Evolutionary conservation across 2,888 invertebrate species (phyloP).

Genomic region (Ennomos quercinarius): DNA sequence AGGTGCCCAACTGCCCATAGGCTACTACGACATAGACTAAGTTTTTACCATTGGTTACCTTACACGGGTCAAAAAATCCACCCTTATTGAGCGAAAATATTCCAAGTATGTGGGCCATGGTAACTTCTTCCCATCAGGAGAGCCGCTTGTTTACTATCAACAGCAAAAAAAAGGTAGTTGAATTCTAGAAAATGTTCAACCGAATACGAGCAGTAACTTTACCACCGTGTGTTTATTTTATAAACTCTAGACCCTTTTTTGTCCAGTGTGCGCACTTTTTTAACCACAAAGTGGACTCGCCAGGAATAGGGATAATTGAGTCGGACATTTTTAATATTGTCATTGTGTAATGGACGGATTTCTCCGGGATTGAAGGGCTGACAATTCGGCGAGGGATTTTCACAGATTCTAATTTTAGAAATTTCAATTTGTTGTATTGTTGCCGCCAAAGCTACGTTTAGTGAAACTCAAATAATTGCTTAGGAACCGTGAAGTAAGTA

Average conservation of each 20-base stretch:
- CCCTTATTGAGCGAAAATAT: too few relatives aligned
- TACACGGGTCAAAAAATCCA: too few relatives aligned
- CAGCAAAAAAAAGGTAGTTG: too few relatives aligned
- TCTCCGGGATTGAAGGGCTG: conserved; percentile 19
- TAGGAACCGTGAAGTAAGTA: conserved; percentile 40
- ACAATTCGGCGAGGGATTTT: conserved; percentile 19
- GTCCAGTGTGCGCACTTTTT: conserved; percentile 43
- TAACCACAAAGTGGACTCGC: conserved; percentile 33
- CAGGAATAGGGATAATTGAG: conserved; percentile 41
- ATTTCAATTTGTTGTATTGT: conserved; percentile 21
- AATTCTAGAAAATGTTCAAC: too few relatives aligned
- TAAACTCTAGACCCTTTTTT: conserved; percentile 45
- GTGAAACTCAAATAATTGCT: conserved; percentile 13
- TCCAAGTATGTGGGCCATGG: too few relatives aligned
- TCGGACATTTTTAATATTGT: conserved; percentile 44
- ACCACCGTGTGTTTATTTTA: conserved; percentile 57
- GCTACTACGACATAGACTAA: too few relatives aligned
- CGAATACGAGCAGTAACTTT: conserved; percentile 1
- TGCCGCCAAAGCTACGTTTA: conserved; percentile 16
- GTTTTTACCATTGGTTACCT: too few relatives aligned
- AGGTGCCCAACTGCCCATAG: too few relatives aligned
- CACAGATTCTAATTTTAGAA: conserved; percentile 27
- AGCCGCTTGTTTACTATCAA: too few relatives aligned
- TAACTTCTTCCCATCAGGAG: too few relatives aligned
- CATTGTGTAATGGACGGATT: conserved; percentile 25